Evolutionary conservation across 2,888 invertebrate genomes (phyloP).

Genomic region (Conchocele bisecta): DNA sequence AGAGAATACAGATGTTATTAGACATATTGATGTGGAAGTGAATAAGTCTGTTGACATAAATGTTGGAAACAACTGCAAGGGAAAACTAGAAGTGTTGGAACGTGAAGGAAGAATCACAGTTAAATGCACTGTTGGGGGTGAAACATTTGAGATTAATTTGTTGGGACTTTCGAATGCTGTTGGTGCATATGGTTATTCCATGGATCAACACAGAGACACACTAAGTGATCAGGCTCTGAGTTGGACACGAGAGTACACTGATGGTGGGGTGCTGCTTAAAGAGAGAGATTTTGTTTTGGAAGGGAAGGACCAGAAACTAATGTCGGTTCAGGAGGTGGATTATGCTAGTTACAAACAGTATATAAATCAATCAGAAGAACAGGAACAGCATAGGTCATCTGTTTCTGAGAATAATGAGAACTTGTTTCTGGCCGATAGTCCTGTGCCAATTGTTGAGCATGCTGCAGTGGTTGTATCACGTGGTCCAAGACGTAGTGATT

Average conservation of each 20-base stretch:
- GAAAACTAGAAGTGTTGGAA: conserved; percentile 37
- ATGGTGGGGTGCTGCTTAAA: conserved; percentile 10
- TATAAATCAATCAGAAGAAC: conserved; percentile 1
- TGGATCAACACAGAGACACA: too few species aligned
- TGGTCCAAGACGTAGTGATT: too few species aligned
- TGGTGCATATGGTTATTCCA: too few species aligned
- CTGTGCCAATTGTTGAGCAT: too few species aligned
- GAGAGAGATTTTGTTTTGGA: conserved; percentile 10
- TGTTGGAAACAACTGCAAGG: conserved; percentile 40
- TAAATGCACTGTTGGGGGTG: conserved; percentile 37
- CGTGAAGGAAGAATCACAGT: conserved; percentile 32
- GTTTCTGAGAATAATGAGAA: too few species aligned
- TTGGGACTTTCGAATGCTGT: too few species aligned
- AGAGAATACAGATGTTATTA: background rate
- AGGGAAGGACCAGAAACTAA: too few species aligned
- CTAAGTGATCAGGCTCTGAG: too few species aligned
- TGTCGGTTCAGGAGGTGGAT: too few species aligned
- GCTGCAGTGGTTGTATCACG: too few species aligned
- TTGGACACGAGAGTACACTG: too few species aligned
- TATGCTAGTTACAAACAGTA: conserved; percentile 41
- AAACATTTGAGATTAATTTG: conserved; percentile 36
- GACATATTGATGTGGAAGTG: conserved; percentile 17
- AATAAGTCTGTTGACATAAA: conserved; percentile 35
- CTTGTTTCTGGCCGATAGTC: too few species aligned
- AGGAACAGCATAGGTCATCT: conserved; percentile 7